phyloP scores from a whole-genome alignment of 2,888 invertebrate species.

The Unio delphinus region DNA sequence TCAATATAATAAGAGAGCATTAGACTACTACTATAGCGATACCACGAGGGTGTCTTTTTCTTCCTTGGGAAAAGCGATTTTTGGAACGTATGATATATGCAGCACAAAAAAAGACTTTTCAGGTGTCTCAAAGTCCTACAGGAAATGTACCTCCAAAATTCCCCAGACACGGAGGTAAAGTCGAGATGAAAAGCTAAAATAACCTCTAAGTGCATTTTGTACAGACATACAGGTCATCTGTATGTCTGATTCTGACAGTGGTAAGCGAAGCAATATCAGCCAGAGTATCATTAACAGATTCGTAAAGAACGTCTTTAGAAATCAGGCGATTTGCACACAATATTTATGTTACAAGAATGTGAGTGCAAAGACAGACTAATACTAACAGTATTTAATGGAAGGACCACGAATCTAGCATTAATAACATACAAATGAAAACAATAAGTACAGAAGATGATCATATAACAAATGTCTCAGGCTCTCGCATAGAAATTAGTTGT shows the following conservation, averaged over 20 bases:
- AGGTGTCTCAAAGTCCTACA: conserved; percentile 19
- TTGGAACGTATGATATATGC: conserved; percentile 7
- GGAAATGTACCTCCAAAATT: conserved; percentile 14
- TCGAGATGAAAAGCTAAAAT: conserved; percentile 9
- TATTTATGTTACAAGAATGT: no score
- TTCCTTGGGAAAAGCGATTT: conserved; percentile 18
- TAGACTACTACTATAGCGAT: conserved; percentile 14
- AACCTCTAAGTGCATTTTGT: conserved; percentile 17
- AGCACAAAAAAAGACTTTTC: conserved; percentile 13
- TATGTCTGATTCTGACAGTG: neutral
- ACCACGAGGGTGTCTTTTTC: conserved; percentile 22
- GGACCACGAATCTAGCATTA: no score
- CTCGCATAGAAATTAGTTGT: no score
- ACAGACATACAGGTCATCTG: neutral
- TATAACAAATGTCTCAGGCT: no score
- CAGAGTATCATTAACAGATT: no score
- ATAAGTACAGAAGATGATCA: no score
- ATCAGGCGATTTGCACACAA: no score
- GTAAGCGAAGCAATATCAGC: no score
- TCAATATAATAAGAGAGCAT: neutral
- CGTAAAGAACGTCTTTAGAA: no score
- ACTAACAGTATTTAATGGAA: no score
- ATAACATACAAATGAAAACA: no score
- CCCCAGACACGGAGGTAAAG: conserved; percentile 4
- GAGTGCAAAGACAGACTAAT: no score